Evolutionary conservation across 2,797 vertebrate genomes (phyloP).

Genomic region (Hyperoplus lanceolatus): DNA sequence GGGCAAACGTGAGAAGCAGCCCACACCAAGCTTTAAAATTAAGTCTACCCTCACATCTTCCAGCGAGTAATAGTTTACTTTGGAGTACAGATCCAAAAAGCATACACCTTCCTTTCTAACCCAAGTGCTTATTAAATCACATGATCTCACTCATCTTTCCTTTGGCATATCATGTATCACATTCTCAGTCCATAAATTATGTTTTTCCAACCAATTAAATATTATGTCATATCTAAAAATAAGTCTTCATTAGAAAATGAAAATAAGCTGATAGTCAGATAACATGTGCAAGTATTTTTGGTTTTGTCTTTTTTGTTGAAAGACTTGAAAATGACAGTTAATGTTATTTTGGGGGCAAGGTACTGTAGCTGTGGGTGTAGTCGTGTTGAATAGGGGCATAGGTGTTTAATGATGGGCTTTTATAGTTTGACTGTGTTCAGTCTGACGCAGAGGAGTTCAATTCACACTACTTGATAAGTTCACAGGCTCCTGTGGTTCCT

Average conservation of each 20-base stretch:
- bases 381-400: constrained; percentile 51
- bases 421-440: constrained; percentile 63
- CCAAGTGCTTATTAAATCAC: constrained; percentile 1
- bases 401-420: constrained; percentile 83
- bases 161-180: background rate
- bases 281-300: background rate
- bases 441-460: constrained; percentile 35
- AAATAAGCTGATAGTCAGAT: background rate
- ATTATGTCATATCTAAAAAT: background rate
- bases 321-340: constrained; percentile 6
- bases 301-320: background rate
- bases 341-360: constrained; percentile 5
- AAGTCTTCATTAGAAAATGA: background rate
- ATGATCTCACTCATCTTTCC: constrained; percentile 3
- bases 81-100: background rate
- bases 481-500: constrained; percentile 39
- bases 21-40: background rate
- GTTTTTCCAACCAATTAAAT: background rate
- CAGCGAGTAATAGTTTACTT: background rate
- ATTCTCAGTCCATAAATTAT: background rate
- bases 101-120: background rate
- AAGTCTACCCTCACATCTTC: background rate
- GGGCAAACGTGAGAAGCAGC: background rate
- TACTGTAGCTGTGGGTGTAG: constrained; percentile 32
- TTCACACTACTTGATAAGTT: constrained; percentile 12